Percentiles rank a stretch among this genome's conserved stretches.
Conservation (phyloP, 2,113 vertebrate species). For the Cranoglanis bouderius region DNA sequence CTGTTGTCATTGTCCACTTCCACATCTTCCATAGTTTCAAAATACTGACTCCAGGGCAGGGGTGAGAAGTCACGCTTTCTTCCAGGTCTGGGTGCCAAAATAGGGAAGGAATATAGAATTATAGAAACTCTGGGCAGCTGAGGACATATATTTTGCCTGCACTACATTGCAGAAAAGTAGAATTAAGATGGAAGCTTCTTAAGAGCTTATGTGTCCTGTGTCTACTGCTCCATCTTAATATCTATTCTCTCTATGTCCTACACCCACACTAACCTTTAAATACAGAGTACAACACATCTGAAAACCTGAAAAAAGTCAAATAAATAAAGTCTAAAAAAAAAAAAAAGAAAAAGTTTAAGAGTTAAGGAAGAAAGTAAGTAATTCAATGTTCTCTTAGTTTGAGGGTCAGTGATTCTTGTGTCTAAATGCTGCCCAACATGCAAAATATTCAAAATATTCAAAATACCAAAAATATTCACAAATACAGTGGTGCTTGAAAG, state of each 20-base stretch:
- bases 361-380: background rate
- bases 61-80: slow-evolving; percentile 92
- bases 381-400: background rate
- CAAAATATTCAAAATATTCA: no score
- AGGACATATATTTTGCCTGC: background rate
- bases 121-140: background rate
- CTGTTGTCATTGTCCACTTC: slow-evolving; percentile 89
- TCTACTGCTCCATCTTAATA: no score
- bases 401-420: background rate
- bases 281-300: no score
- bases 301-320: no score
- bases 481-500: background rate
- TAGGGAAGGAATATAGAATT: background rate
- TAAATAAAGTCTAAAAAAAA: no score
- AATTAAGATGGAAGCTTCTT: background rate
- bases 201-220: background rate
- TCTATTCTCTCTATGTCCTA: no score
- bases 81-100: slow-evolving; percentile 81
- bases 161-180: background rate
- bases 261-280: no score
- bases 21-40: slow-evolving; percentile 94
- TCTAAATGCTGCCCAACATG: background rate
- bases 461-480: background rate
- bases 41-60: slow-evolving; percentile 94
- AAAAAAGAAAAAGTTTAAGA: no score